Conservation (phyloP, 2,113 vertebrate species). For the Cathartes aura region DNA sequence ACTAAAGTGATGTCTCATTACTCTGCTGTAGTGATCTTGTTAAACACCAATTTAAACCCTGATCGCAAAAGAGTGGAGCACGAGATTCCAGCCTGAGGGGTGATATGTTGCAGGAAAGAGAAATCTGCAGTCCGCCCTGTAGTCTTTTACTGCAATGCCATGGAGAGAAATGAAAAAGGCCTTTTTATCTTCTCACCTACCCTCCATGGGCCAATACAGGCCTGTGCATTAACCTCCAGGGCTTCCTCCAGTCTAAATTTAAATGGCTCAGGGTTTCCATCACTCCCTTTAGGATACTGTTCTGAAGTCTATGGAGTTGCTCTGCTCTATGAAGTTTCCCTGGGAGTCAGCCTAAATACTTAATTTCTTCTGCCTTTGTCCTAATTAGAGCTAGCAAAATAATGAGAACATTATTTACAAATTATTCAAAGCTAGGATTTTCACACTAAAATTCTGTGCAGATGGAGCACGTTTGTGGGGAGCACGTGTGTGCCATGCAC, state of each 20-base stretch:
- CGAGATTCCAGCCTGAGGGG: not conserved
- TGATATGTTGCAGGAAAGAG: not conserved
- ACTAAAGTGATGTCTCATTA: not conserved
- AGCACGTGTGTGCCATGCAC: fast-evolving
- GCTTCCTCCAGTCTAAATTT: slow-evolving; percentile 11
- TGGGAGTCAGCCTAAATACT: slow-evolving; percentile 27
- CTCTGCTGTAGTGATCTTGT: not conserved
- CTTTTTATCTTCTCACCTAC: not conserved
- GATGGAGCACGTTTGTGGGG: not conserved
- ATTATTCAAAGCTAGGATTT: not conserved
- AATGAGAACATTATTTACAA: slow-evolving; percentile 6
- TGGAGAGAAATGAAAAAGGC: not conserved
- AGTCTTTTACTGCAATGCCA: not conserved
- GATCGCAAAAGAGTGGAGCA: not conserved
- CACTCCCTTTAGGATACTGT: not conserved
- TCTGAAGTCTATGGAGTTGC: not conserved
- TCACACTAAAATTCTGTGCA: not conserved
- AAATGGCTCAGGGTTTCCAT: slow-evolving; percentile 13
- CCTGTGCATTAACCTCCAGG: not conserved
- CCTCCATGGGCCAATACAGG: not conserved
- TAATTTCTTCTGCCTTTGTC: not conserved
- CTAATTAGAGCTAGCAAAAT: slow-evolving; percentile 36
- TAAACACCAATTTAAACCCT: not conserved
- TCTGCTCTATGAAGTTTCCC: not conserved
- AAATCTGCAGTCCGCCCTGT: not conserved